Evolutionary conservation across 2,888 invertebrate species (phyloP).

Genomic region (Drosophila pseudotalamancana): DNA sequence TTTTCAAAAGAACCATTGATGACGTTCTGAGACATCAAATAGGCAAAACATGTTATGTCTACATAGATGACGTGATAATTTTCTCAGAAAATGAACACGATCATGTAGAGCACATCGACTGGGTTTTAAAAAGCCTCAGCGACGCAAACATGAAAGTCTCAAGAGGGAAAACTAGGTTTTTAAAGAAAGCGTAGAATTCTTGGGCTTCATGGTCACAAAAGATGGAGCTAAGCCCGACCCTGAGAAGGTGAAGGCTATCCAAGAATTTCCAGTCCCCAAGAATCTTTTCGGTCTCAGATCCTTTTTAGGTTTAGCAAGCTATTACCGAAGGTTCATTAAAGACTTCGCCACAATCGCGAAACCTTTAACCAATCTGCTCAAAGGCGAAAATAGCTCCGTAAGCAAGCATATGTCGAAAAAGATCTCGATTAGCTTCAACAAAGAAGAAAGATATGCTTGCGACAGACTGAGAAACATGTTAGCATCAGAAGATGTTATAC

Average conservation of each 20-base stretch:
- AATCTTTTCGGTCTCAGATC: background rate
- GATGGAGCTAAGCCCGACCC: background rate
- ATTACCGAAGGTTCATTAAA: background rate
- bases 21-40: background rate
- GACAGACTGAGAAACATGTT: background rate
- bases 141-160: background rate
- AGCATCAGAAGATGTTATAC: background rate
- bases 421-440: background rate
- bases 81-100: background rate
- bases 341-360: background rate
- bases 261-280: too few relatives aligned
- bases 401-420: background rate
- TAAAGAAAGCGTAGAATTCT: background rate
- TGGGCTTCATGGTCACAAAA: background rate
- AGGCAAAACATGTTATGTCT: background rate
- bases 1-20: background rate
- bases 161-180: background rate
- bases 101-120: background rate
- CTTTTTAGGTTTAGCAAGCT: background rate
- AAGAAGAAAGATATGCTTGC: background rate
- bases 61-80: background rate
- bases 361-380: background rate
- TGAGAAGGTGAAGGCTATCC: background rate
- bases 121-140: background rate
- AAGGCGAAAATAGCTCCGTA: background rate